phyloP scores from a whole-genome alignment of 2,888 invertebrate species.

The Lasioglossum malachurum region DNA sequence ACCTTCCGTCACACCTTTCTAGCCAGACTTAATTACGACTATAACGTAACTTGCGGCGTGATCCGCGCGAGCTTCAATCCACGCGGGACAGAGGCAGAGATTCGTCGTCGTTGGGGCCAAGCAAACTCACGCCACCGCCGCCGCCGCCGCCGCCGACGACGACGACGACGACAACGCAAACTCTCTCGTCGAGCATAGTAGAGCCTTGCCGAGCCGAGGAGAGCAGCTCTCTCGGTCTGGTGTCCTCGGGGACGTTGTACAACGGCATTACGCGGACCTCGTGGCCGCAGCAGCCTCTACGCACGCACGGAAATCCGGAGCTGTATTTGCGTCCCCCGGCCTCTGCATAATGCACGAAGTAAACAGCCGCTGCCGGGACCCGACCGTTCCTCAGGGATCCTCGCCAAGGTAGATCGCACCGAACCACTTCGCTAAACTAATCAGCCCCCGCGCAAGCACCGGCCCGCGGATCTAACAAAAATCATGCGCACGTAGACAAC shows the following conservation, averaged over 20 bases:
- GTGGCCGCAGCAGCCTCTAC: conserved; percentile 13
- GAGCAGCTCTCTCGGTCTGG: conserved; percentile 38
- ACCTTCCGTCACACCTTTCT: not conserved
- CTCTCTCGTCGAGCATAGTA: not conserved
- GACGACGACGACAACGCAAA: not conserved
- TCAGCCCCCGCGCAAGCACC: conserved; percentile 69
- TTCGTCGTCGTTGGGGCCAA: conserved; percentile 7
- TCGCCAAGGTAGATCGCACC: conserved; percentile 66
- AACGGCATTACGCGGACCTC: conserved; percentile 38
- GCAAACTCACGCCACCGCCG: not conserved
- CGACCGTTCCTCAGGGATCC: conserved; percentile 45
- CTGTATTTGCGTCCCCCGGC: conserved; percentile 30
- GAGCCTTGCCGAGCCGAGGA: not conserved
- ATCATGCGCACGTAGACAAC: not conserved
- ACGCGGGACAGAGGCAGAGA: conserved; percentile 24
- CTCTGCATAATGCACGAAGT: conserved; percentile 34
- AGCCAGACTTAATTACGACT: conserved; percentile 41
- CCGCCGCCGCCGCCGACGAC: not conserved
- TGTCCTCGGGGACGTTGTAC: conserved; percentile 13
- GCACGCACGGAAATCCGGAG: conserved; percentile 29
- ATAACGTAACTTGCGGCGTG: conserved; percentile 44
- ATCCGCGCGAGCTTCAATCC: conserved; percentile 25
- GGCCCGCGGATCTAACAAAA: not conserved
- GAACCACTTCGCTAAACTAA: conserved; percentile 76
- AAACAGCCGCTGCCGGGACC: conserved; percentile 37